Conservation (phyloP, 1,140 invertebrate genomes). For the Cyphomyrmex costatus region DNA sequence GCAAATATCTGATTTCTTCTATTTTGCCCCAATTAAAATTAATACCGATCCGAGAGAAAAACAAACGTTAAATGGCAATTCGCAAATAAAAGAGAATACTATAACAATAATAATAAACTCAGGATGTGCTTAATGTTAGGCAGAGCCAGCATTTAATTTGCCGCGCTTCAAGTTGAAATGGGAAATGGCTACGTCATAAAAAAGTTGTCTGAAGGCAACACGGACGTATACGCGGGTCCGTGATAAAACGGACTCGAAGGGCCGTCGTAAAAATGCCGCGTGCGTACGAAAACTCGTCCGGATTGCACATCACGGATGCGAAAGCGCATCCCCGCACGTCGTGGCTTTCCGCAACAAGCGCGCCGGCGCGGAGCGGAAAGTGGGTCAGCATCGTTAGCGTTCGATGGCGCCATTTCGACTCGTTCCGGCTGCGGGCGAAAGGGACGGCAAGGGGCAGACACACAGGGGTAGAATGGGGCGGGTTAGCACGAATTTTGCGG, state of each 20-base stretch:
- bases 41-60: not conserved
- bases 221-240: conserved; percentile 8
- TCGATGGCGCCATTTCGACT: conserved; percentile 73
- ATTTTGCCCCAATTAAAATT: not conserved
- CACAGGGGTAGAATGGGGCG: conserved; percentile 31
- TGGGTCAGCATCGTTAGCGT: conserved; percentile 83
- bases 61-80: not conserved
- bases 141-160: conserved; percentile 17
- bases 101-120: not conserved
- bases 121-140: not conserved
- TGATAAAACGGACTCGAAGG: conserved; percentile 35
- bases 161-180: conserved; percentile 6
- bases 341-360: conserved; percentile 53
- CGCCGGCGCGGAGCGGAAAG: conserved; percentile 69
- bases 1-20: not conserved
- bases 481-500: conserved; percentile 64
- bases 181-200: conserved; percentile 3
- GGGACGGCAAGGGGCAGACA: conserved; percentile 49
- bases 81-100: not conserved
- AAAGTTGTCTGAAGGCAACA: not conserved
- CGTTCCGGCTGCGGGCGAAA: conserved; percentile 55
- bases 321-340: conserved; percentile 33
- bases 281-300: conserved; percentile 52
- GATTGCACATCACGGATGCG: conserved; percentile 61
- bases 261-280: conserved; percentile 57